Percentiles rank a stretch among this genome's conserved stretches.
Conservation (phyloP, 2,888 invertebrate species). For the Ischnura elegans region DNA sequence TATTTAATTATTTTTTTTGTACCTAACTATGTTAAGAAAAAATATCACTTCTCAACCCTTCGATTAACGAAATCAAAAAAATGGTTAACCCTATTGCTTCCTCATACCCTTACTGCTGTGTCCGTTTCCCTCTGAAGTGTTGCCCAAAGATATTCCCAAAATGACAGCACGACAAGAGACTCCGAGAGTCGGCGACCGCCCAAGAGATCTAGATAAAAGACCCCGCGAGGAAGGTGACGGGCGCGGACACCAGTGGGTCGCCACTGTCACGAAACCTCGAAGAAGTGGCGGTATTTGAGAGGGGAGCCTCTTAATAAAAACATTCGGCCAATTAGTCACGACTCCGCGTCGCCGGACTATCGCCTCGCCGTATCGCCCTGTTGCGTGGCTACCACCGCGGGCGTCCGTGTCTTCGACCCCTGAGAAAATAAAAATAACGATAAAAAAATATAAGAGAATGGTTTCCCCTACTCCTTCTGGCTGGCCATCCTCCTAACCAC, state of each 20-base stretch:
- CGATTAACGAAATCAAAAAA: too few species aligned
- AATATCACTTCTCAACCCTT: too few species aligned
- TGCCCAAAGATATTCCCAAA: too few species aligned
- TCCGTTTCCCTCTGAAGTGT: too few species aligned
- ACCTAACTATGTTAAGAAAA: too few species aligned
- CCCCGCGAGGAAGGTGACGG: too few species aligned
- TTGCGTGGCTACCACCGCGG: background rate
- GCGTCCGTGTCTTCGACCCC: background rate
- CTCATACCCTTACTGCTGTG: too few species aligned
- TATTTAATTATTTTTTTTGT: too few species aligned
- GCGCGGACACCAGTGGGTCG: background rate
- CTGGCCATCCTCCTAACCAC: background rate
- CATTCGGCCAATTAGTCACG: conserved; percentile 6
- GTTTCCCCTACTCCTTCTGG: background rate
- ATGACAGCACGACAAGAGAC: too few species aligned
- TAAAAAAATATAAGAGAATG: too few species aligned
- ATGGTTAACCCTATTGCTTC: too few species aligned
- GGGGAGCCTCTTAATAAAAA: background rate
- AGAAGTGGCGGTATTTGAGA: background rate
- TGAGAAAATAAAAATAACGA: background rate
- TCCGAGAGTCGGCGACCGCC: background rate
- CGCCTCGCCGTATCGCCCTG: background rate
- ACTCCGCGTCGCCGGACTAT: background rate
- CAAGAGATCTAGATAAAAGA: background rate
- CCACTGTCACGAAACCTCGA: background rate